phyloP scores from a whole-genome alignment of 2,797 vertebrate genomes.

The Leucoraja ocellata region DNA sequence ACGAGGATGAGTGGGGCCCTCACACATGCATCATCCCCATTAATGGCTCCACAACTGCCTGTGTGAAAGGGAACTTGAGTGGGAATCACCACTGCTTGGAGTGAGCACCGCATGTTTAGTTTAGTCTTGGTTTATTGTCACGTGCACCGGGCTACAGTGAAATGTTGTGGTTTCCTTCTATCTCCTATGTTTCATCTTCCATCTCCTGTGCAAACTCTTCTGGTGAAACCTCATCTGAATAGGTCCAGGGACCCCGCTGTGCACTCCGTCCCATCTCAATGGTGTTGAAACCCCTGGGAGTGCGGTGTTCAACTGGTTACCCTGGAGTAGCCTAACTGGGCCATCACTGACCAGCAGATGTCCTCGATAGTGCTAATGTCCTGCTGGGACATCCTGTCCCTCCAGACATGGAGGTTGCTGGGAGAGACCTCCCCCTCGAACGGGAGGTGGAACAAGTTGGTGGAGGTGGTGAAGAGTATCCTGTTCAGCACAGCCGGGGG shows the following conservation, averaged over 20 bases:
- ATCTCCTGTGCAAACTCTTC: not conserved
- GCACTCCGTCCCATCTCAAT: no score
- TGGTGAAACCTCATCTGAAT: no score
- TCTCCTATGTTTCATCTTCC: no score
- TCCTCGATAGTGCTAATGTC: constrained; percentile 78
- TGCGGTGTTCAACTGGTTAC: constrained; percentile 72
- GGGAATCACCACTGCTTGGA: no score
- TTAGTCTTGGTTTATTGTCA: no score
- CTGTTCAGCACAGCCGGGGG: constrained; percentile 85
- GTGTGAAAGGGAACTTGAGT: no score
- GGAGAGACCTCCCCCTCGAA: constrained; percentile 89
- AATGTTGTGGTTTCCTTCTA: no score
- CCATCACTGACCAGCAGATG: constrained; percentile 79
- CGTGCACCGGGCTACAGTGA: no score
- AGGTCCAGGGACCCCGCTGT: not conserved
- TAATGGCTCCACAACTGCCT: no score
- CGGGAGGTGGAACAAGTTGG: constrained; percentile 84
- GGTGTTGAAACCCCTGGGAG: constrained; percentile 60
- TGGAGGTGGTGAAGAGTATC: constrained; percentile 88
- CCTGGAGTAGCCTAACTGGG: constrained; percentile 76
- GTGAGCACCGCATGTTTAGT: no score
- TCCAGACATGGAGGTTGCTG: constrained; percentile 74
- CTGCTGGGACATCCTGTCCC: constrained; percentile 69
- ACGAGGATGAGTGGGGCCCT: no score
- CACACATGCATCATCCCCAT: no score